Base-by-base conservation (phyloP, 2,888 invertebrate species). In the Adineta ricciae region DNA sequence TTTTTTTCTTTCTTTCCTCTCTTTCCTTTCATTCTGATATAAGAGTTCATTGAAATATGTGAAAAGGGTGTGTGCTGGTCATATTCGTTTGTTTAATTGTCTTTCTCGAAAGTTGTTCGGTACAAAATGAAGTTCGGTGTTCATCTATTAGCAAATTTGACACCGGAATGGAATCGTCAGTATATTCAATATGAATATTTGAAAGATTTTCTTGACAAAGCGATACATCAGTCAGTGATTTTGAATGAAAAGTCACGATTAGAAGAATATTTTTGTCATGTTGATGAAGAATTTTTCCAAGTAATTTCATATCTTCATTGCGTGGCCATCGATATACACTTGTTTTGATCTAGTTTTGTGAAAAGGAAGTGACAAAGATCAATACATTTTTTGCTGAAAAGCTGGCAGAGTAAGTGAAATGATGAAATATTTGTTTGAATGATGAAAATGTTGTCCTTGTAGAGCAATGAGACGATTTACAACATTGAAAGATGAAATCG, bases 151-250 rank as follows among this genome's bases (percentile, higher is more conserved):
- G 96, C 97, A 86, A 98, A 99, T 90, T 96, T 99, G 89, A 99
- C 98, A 88, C 98, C 98, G n/a, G 98, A 99, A 92, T 99, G 98
- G 98, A 94, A 98, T 87, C 98, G 97, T 91, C 98, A 99, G 91
- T 99, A 93, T 88, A 92, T 93, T 86, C n/a, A 24, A 24, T 56
- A 56, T 56, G n/a, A 87, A 85, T 84, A 85, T 56, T 72, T 86
- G 64, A 87, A 86, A 86, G 86, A 87, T 27, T 27, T 56, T 8
- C 56, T 56, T 9, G 27, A 56, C 14, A n/a, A 56, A 56, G n/a
- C 27, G 27, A 27, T 56, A 7, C n/a, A 8, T 27, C 46, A 56
- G 11, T 56, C 9, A 2, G 27, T 56, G 27, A 24, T 27, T n/a
- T n/a, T n/a, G n/a, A 11, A n/a, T 56, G 27, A 56, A 21, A 21